Conservation (phyloP, 2,113 vertebrate species). For the Pipra filicauda region DNA sequence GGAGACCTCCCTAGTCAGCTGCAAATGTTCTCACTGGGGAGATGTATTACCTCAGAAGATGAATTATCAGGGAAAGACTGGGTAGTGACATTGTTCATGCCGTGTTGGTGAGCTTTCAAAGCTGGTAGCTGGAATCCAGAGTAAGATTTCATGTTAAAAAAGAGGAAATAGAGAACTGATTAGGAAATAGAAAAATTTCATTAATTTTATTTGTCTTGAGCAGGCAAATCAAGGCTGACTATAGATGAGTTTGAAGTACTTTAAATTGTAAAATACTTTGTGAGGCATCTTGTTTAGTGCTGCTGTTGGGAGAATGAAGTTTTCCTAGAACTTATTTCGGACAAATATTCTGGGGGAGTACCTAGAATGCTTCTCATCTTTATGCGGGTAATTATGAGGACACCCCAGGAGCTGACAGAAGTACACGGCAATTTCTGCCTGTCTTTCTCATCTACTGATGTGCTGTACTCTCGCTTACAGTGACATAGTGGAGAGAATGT, state of each 20-base stretch:
- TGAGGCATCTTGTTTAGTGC: background rate
- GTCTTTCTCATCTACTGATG: background rate
- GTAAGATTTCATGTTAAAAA: background rate
- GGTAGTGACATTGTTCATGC: background rate
- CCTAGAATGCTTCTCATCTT: background rate
- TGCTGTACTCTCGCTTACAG: constrained; percentile 60
- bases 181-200: background rate
- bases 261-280: background rate
- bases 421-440: background rate
- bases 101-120: background rate
- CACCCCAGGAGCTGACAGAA: background rate
- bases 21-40: background rate
- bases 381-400: background rate
- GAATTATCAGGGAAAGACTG: background rate
- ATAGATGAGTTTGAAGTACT: background rate
- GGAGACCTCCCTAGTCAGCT: background rate
- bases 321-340: background rate
- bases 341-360: background rate
- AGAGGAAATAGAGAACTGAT: background rate
- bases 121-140: background rate
- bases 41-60: background rate
- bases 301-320: background rate
- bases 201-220: background rate
- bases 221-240: background rate
- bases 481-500: constrained; percentile 89